These are phyloP conservation scores for Lissonota sp. DNA, from an alignment of 2,888 invertebrate species.

Conservation along the genomic window DNA sequence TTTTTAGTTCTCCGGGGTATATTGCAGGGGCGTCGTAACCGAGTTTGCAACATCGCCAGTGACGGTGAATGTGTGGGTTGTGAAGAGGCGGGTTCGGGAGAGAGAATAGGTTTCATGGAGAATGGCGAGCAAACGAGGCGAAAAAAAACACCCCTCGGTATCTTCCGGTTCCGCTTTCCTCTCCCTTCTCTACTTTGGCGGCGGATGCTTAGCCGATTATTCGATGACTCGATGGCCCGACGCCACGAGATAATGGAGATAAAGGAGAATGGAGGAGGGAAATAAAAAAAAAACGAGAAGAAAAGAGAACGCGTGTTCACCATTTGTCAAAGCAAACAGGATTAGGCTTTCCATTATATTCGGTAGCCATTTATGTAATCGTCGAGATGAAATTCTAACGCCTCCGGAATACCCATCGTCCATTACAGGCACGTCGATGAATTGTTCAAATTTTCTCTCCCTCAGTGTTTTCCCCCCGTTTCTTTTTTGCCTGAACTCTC, in stretches of 20 bases:
- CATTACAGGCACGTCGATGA: conserved; percentile 35
- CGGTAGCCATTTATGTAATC: conserved; percentile 47
- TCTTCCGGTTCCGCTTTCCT: conserved; percentile 36
- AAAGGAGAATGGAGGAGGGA: neutral
- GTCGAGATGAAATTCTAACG: conserved; percentile 55
- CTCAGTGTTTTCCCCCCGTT: conserved; percentile 33
- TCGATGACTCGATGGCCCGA: conserved; percentile 58
- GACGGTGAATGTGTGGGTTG: conserved; percentile 39
- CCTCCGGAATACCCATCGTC: conserved; percentile 47
- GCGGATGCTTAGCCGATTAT: conserved; percentile 58
- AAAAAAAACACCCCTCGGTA: conserved; percentile 44
- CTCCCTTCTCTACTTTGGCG: conserved; percentile 26
- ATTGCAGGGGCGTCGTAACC: conserved; percentile 50
- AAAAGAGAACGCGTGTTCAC: conserved; percentile 31
- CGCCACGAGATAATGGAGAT: conserved; percentile 36
- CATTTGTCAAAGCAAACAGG: conserved; percentile 56
- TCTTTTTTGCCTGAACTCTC: conserved; percentile 18
- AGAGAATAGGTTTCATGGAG: conserved; percentile 24
- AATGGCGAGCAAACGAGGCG: conserved; percentile 56
- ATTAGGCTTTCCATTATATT: conserved; percentile 43
- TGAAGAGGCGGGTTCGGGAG: conserved; percentile 37
- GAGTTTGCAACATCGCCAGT: conserved; percentile 55
- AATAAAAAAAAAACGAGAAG: conserved; percentile 2
- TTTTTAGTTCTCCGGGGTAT: conserved; percentile 25
- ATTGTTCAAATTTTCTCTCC: conserved; percentile 59